Evolutionary conservation across 2,113 vertebrate species (phyloP), one percentile per base, ranked within the genome.

Genomic region (Carassius gibelio): DNA sequence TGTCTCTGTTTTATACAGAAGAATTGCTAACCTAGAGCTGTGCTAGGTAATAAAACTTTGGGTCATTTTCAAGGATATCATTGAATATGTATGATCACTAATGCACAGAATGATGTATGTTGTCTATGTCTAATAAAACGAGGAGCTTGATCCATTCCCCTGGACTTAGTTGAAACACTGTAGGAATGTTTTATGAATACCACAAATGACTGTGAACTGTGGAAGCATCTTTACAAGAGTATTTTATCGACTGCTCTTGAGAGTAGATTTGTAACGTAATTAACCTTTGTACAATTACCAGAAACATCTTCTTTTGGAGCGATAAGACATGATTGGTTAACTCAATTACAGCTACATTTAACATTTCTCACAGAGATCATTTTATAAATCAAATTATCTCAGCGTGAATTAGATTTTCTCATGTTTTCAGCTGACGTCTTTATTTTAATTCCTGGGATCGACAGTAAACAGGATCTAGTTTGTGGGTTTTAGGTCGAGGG

Each of bases 41-140:
- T 75, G 48, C 64, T 68, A 77, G 26, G 42, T n/a, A 77, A 5
- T 83, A 34, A 45, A 85, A 50, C 26, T 14, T 78, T 62, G 34
- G 68, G 86, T 75, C 30, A 26, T 84, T 68, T 57, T 80, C 78
- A 19, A 23, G 57, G 68, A 82, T 64, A 57, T 50, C 50, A 55
- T 23, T 89, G 78, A 87, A 87, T 87, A 86, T 86, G 82, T 66
- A 87, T 87, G 26, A 82, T 68, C 55, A 26, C 59, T 81, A 59
- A 85, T 86, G 66, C 52, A 26, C 3, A 34, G 38, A 79, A 64
- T 48, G 62, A 57, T 82, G 34, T 55, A 52, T 82, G 66, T 71
- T 82, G 48, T 45, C 48, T 42, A 21, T 45, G 30, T 82, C 19
- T 82, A 38, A 71, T 57, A 82, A 55, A 71, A n/a, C 80, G 52